These are phyloP conservation scores for Anhinga rufa DNA, from an alignment of 2,113 vertebrate genomes.

Conservation along the genomic window DNA sequence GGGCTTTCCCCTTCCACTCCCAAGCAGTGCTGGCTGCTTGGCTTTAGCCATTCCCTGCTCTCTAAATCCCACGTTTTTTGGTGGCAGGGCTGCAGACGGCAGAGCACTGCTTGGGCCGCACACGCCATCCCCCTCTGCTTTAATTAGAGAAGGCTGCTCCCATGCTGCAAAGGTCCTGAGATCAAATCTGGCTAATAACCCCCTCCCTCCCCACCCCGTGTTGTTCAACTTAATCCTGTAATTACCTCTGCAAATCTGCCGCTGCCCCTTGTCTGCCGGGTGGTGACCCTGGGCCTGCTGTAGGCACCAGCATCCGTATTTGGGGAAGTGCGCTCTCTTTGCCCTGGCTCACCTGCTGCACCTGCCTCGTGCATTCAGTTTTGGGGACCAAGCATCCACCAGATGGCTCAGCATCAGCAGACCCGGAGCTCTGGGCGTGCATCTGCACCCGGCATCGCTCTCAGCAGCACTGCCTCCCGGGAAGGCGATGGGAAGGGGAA, in stretches of 20 bases:
- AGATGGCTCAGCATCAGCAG: accelerated
- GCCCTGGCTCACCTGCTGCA: neutral
- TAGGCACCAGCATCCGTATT: neutral
- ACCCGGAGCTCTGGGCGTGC: neutral
- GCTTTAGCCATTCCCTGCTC: neutral
- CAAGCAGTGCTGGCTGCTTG: neutral
- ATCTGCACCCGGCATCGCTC: neutral
- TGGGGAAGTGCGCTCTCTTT: neutral
- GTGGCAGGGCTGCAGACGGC: neutral
- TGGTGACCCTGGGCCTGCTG: neutral
- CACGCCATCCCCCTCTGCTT: neutral
- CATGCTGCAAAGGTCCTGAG: neutral
- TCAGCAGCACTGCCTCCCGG: accelerated
- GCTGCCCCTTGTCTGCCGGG: neutral
- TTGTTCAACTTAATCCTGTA: constrained; percentile 51
- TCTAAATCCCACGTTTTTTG: neutral
- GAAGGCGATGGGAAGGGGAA: neutral
- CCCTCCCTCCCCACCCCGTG: neutral
- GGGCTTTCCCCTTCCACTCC: neutral
- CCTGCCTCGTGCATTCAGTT: neutral
- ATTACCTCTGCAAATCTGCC: constrained; percentile 25
- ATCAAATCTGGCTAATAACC: constrained; percentile 36
- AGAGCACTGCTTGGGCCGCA: neutral
- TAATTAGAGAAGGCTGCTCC: constrained; percentile 6
- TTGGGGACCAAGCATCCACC: neutral